Conservation (phyloP, 2,888 invertebrate genomes). For the Heterodera filipjevi region DNA sequence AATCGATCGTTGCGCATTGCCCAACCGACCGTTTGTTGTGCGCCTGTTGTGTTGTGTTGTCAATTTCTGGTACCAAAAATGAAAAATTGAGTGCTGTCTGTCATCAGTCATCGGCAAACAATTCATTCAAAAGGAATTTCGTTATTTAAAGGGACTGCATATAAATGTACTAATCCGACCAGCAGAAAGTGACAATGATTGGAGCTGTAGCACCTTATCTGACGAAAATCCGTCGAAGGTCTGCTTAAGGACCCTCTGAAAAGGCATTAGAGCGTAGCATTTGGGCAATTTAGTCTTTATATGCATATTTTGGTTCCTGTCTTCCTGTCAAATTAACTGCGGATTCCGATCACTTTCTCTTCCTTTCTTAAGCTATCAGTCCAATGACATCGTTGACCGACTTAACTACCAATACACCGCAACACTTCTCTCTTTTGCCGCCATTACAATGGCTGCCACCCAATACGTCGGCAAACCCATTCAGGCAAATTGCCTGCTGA, state of each 20-base stretch:
- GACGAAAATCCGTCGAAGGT: slow-evolving; percentile 31
- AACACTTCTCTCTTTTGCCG: slow-evolving; percentile 51
- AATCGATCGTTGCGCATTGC: slow-evolving; percentile 3
- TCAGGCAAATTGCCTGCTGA: slow-evolving; percentile 37
- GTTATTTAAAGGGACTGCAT: too few relatives aligned
- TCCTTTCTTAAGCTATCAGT: slow-evolving; percentile 52
- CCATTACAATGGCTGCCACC: slow-evolving; percentile 62
- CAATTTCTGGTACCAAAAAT: too few relatives aligned
- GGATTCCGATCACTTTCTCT: not conserved
- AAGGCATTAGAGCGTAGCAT: not conserved
- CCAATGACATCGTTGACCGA: slow-evolving; percentile 62
- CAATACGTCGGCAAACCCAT: slow-evolving; percentile 65
- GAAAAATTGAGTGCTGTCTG: too few relatives aligned
- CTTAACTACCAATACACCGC: slow-evolving; percentile 61
- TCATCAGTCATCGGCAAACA: too few relatives aligned
- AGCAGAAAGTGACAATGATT: slow-evolving; percentile 44
- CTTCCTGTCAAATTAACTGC: not conserved
- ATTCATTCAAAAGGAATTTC: too few relatives aligned
- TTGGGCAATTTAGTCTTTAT: too few relatives aligned
- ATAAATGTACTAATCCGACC: not conserved
- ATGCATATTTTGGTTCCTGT: too few relatives aligned
- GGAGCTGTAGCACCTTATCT: slow-evolving; percentile 56
- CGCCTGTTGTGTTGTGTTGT: not conserved
- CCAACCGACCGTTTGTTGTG: not conserved
- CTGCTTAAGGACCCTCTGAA: not conserved